Evolutionary conservation across 2,113 vertebrate genomes (phyloP), one percentile per base, ranked within the genome.

Genomic region (Misgurnus mizolepis): DNA sequence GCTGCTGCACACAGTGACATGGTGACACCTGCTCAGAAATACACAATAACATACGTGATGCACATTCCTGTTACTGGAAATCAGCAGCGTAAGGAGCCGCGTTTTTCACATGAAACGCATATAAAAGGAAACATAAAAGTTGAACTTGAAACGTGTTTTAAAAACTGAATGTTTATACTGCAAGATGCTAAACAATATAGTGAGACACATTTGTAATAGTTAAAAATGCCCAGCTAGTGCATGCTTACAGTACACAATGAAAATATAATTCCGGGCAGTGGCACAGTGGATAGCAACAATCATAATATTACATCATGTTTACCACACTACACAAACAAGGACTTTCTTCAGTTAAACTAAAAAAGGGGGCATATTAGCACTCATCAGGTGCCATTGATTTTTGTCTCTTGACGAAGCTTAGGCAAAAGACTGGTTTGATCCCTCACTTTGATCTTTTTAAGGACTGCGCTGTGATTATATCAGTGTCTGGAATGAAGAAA

Each of bases 381-480:
- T 75, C 39, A 72, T 80, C 53, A 62, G 56, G 67, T 56, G 75
- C 40, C 61, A 81, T 62, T 65, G 34, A 81, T 81, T 80, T 80
- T 12, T 67, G 79, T 22, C 45, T 79, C 18, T 61, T 69, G 71
- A 34, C 71, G 81, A 50, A 73, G 60, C 73, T 40, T 74, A 27
- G 71, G 68, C 62, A 66, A 76, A 22, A 75, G 49, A 39, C 22
- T 67, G 47, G 67, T 68, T 69, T 73, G 67, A 83, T 75, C 60
- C 68, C 34, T 3, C 3, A 55, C 39, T 78, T 67, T 80, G 64
- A 77, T 80, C 67, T 49, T 67, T 69, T 82, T 66, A 45, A 80
- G 66, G 76, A 79, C 64, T 79, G 64, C 39, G 40, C 65, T 67
- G 81, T 78, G 71, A 86, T 83, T 58, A 40, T 68, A 72, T 83